A percentile compares a stretch with the other conserved stretches of the same genome.
Conservation (phyloP, 35 echinoderm and acorn worm species). For the Heliocidaris tuberculata region DNA sequence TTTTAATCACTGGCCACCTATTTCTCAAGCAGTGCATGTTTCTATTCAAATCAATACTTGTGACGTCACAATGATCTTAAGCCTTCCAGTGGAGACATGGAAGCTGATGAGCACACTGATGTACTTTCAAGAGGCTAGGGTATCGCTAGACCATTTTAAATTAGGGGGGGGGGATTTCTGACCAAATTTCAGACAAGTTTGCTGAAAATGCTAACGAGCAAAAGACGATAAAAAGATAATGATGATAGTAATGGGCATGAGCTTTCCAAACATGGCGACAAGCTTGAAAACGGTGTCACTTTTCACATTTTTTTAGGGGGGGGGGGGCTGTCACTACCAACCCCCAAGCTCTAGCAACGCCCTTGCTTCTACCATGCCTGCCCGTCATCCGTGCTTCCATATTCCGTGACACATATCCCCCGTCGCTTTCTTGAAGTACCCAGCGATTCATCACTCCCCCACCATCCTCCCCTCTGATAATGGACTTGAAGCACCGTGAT, state of each 20-base stretch:
- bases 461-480: not conserved
- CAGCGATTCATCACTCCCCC: not conserved
- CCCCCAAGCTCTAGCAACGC: too few relatives aligned
- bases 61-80: conserved; percentile 11
- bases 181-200: too few relatives aligned
- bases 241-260: too few relatives aligned
- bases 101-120: not conserved
- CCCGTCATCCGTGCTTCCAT: not conserved
- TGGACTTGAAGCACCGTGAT: not conserved
- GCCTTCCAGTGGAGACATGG: not conserved
- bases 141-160: too few relatives aligned
- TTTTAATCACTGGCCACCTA: not conserved
- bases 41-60: not conserved
- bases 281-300: too few relatives aligned
- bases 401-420: not conserved
- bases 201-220: too few relatives aligned
- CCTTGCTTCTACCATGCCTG: not conserved
- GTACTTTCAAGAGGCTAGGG: not conserved
- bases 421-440: not conserved
- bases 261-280: too few relatives aligned
- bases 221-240: too few relatives aligned
- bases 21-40: not conserved
- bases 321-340: too few relatives aligned
- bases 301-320: too few relatives aligned
- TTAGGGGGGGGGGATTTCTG: too few relatives aligned